phyloP scores from a whole-genome alignment of 2,797 vertebrate genomes.

The Macrochelys suwanniensis region DNA sequence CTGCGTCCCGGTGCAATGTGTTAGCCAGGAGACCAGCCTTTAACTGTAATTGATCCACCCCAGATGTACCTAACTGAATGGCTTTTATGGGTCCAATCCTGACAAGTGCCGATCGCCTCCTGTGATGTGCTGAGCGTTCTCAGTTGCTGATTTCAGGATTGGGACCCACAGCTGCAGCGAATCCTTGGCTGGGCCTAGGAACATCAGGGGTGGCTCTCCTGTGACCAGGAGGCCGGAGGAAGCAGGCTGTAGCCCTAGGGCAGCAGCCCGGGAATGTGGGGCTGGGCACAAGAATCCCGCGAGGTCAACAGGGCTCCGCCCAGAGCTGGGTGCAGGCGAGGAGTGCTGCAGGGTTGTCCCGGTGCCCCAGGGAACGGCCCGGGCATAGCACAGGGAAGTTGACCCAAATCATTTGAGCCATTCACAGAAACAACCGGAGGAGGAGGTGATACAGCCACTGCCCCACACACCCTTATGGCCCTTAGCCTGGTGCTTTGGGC shows the following conservation, averaged over 20 bases:
- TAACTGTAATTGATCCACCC: not conserved
- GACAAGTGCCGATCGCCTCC: not conserved
- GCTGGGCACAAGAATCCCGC: not conserved
- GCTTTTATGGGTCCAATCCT: not conserved
- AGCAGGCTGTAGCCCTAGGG: accelerated
- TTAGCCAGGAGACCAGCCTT: not conserved
- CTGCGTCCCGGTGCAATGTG: not conserved
- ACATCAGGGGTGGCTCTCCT: not conserved
- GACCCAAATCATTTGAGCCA: not conserved
- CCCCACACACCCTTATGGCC: not conserved
- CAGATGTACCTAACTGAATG: not conserved
- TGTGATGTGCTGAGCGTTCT: not conserved
- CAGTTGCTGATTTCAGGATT: not conserved
- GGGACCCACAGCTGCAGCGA: not conserved
- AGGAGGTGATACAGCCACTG: not conserved
- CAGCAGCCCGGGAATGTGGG: not conserved
- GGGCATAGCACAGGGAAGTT: not conserved
- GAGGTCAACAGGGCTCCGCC: not conserved
- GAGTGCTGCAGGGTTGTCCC: not conserved
- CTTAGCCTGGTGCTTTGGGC: not conserved
- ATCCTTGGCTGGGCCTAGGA: not conserved
- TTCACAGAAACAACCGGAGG: not conserved
- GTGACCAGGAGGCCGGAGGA: not conserved
- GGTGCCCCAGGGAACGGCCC: not conserved
- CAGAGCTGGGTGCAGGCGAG: not conserved